A percentile compares a stretch with the other conserved stretches of the same genome.
phyloP scores from a whole-genome alignment of 2,888 invertebrate genomes.

The Neoaliturus tenellus region DNA sequence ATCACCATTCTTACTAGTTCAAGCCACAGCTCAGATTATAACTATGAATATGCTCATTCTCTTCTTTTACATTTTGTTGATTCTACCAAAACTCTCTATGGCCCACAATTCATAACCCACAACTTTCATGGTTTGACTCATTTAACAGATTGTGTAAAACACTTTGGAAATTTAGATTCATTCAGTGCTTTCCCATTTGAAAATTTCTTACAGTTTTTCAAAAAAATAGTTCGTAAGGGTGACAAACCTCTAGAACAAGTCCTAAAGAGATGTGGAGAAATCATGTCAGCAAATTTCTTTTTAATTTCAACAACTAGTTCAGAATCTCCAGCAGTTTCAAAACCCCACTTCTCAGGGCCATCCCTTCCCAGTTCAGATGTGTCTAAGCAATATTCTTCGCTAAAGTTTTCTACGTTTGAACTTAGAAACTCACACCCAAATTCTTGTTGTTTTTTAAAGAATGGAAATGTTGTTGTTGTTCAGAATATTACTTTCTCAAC shows the following conservation, averaged over 20 bases:
- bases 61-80: conserved; percentile 4
- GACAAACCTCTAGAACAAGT: background rate
- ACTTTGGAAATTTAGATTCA: background rate
- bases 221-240: background rate
- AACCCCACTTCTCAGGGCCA: background rate
- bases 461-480: background rate
- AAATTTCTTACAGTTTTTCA: background rate
- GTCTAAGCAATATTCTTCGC: background rate
- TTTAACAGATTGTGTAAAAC: background rate
- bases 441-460: background rate
- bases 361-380: background rate
- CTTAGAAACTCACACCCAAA: background rate
- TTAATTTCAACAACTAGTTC: background rate
- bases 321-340: background rate
- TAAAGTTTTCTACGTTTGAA: background rate
- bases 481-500: background rate
- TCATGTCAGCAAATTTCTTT: background rate
- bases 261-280: background rate
- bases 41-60: background rate
- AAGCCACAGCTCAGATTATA: background rate
- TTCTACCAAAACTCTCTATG: background rate
- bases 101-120: background rate
- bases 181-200: background rate
- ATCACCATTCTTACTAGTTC: conserved; percentile 15
- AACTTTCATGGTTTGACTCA: background rate